phyloP scores from a whole-genome alignment of 2,113 vertebrate species.

The Typhlomys cinereus region DNA sequence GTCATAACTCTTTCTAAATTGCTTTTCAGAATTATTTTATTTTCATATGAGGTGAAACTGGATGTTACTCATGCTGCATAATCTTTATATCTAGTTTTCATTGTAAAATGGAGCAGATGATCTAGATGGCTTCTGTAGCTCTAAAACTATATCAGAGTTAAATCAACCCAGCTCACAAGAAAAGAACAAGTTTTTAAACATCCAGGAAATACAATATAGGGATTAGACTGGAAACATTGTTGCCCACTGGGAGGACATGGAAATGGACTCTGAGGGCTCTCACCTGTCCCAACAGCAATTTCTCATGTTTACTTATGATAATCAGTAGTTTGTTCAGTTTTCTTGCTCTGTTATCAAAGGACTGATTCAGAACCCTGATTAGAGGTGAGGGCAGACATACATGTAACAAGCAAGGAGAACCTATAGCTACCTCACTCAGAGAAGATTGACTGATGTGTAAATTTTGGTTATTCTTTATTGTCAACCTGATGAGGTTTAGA shows the following conservation, averaged over 20 bases:
- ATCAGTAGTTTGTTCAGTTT: neutral
- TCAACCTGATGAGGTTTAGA: neutral
- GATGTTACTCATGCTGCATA: neutral
- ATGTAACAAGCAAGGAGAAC: neutral
- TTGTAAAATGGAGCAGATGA: neutral
- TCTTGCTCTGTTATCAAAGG: neutral
- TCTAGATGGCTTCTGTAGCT: neutral
- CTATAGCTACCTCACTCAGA: neutral
- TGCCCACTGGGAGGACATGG: neutral
- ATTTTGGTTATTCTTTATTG: neutral
- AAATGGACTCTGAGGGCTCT: neutral
- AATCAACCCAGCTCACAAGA: neutral
- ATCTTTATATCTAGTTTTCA: neutral
- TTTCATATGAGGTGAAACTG: neutral
- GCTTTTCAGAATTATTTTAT: slow-evolving; percentile 1
- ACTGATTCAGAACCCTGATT: neutral
- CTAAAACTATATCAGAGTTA: neutral
- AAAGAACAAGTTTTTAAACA: neutral
- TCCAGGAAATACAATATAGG: neutral
- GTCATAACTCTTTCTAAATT: neutral
- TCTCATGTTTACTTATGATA: neutral
- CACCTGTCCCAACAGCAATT: neutral
- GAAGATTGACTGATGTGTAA: neutral
- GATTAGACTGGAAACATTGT: neutral
- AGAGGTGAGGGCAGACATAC: neutral